phyloP scores from a whole-genome alignment of 2,113 vertebrate species.

The Pachypanchax playfairii region DNA sequence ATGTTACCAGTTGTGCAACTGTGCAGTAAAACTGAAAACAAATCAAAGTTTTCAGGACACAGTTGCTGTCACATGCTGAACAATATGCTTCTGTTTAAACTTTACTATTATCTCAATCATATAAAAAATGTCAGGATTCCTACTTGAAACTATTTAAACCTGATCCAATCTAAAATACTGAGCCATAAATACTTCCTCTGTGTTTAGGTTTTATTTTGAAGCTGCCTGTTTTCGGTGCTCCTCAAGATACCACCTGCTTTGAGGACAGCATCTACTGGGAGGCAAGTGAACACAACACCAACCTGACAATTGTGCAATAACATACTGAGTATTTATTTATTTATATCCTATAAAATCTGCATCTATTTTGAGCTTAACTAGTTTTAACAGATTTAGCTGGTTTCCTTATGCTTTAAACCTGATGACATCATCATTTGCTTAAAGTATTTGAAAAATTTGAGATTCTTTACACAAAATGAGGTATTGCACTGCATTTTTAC shows the following conservation, averaged over 20 bases:
- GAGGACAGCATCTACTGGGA: slow-evolving; percentile 85
- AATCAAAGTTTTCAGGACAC: not conserved
- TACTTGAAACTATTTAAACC: not conserved
- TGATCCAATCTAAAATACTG: not conserved
- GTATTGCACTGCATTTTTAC: no score
- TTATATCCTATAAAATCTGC: no score
- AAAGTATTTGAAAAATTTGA: no score
- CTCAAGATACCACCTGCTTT: slow-evolving; percentile 71
- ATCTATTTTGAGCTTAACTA: not conserved
- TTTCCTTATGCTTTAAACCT: not conserved
- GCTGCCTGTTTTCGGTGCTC: slow-evolving; percentile 72
- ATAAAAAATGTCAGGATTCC: not conserved
- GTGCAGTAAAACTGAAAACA: not conserved
- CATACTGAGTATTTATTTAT: no score
- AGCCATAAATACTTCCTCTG: not conserved
- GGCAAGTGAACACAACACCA: no score
- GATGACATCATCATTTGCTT: not conserved
- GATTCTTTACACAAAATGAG: no score
- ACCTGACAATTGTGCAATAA: no score
- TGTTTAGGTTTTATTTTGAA: slow-evolving; percentile 83
- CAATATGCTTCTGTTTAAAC: not conserved
- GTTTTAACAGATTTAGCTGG: no score
- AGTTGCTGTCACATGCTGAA: no score
- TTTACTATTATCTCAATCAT: no score
- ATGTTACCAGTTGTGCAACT: no score